A percentile compares a stretch with the other conserved stretches of the same genome.
Conservation (phyloP, 2,113 vertebrate genomes). For the Lynx canadensis region DNA sequence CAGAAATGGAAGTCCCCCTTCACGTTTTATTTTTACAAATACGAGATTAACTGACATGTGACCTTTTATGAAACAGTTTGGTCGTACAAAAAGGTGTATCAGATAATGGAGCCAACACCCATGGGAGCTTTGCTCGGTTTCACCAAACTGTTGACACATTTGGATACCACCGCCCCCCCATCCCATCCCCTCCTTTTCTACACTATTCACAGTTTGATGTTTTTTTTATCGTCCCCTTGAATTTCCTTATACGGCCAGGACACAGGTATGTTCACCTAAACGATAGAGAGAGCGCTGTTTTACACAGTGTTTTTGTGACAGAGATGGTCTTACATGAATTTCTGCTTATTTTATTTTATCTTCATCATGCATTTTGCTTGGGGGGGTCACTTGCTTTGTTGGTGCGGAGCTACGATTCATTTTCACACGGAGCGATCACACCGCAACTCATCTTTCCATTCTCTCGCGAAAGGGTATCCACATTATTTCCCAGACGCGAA, state of each 20-base stretch:
- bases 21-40: neutral
- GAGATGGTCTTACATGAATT: accelerated
- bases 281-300: neutral
- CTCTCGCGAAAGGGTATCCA: neutral
- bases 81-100: neutral
- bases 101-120: neutral
- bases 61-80: neutral
- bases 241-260: neutral
- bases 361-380: neutral
- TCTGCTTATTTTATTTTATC: neutral
- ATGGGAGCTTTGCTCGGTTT: neutral
- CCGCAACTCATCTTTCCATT: neutral
- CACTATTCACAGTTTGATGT: neutral
- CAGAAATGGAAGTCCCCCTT: neutral
- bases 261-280: neutral
- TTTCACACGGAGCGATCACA: neutral
- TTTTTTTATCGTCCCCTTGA: neutral
- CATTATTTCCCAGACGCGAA: neutral
- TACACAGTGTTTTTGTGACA: too few relatives aligned
- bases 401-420: neutral
- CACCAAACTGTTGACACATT: neutral
- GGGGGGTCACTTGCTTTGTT: neutral
- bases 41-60: neutral
- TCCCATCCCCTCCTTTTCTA: neutral
- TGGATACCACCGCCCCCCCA: too few relatives aligned